Evolutionary conservation across 2,888 invertebrate genomes (phyloP).

Genomic region (Micoletzkya japonica): DNA sequence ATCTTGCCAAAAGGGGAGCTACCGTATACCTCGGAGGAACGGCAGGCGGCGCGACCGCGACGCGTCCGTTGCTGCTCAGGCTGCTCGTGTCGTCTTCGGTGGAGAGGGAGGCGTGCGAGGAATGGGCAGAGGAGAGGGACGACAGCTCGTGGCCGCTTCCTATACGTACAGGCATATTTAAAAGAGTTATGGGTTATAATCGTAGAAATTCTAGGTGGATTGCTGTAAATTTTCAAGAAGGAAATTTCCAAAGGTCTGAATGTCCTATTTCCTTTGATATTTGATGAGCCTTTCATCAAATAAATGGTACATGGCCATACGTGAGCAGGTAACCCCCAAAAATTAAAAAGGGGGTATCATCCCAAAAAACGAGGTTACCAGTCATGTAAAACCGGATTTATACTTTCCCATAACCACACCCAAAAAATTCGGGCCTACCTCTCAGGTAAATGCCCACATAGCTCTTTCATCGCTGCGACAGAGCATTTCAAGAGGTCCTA

Average conservation of each 20-base stretch:
- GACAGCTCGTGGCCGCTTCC: slow-evolving; percentile 18
- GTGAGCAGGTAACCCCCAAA: too few species aligned
- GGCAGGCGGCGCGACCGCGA: background rate
- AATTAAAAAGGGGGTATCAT: too few species aligned
- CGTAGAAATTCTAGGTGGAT: background rate
- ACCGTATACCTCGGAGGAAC: background rate
- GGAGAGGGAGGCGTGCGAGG: slow-evolving; percentile 13
- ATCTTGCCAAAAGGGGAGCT: too few species aligned
- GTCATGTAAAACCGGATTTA: too few species aligned
- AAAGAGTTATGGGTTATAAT: background rate
- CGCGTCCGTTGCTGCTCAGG: slow-evolving; percentile 4
- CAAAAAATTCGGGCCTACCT: too few species aligned
- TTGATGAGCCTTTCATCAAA: too few species aligned
- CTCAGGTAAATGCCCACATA: too few species aligned
- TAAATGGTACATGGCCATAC: too few species aligned
- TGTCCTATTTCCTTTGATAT: background rate
- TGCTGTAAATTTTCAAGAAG: background rate
- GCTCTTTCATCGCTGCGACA: too few species aligned
- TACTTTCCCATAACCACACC: too few species aligned
- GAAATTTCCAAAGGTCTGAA: background rate
- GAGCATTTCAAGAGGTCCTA: too few species aligned
- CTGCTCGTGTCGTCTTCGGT: slow-evolving; percentile 23
- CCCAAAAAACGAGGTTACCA: too few species aligned
- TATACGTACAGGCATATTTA: background rate
- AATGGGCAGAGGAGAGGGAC: slow-evolving; percentile 14